Evolutionary conservation across 2,888 invertebrate genomes (phyloP).

Genomic region (Hoplodrina ambigua): DNA sequence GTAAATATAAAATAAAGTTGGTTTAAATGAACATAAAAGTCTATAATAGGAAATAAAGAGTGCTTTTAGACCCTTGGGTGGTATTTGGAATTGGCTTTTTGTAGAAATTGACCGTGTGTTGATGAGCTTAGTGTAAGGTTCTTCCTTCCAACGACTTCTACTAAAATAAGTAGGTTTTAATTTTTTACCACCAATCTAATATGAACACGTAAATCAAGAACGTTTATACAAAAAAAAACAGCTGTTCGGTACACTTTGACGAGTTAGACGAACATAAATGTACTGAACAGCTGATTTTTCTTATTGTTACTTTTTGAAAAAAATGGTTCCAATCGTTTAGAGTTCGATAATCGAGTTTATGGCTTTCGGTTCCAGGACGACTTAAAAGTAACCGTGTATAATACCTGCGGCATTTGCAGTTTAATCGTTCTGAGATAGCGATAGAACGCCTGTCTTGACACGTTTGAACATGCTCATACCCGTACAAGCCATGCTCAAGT

Average conservation of each 20-base stretch:
- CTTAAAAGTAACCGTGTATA: background rate
- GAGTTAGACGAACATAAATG: no score
- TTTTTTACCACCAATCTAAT: background rate
- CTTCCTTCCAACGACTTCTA: slow-evolving; percentile 42
- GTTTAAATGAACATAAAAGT: background rate
- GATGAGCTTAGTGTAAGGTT: slow-evolving; percentile 42
- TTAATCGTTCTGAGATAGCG: slow-evolving; percentile 15
- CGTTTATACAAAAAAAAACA: no score
- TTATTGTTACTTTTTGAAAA: no score
- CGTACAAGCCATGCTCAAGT: background rate
- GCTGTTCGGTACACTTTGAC: no score
- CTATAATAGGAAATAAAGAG: slow-evolving; percentile 30
- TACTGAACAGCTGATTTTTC: no score
- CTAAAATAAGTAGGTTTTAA: slow-evolving; percentile 25
- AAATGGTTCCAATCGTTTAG: no score
- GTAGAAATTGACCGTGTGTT: slow-evolving; percentile 35
- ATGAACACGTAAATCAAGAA: slow-evolving; percentile 4
- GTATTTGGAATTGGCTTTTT: slow-evolving; percentile 41
- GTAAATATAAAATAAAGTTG: no score
- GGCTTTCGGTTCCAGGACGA: no score
- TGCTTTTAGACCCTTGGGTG: slow-evolving; percentile 33
- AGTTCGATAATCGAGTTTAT: no score
- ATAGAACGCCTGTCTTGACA: slow-evolving; percentile 23
- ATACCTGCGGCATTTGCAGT: background rate
- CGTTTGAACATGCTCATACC: slow-evolving; percentile 21